These are phyloP conservation scores for Nerophis ophidion DNA, from an alignment of 2,113 vertebrate genomes.

Conservation along the genomic window DNA sequence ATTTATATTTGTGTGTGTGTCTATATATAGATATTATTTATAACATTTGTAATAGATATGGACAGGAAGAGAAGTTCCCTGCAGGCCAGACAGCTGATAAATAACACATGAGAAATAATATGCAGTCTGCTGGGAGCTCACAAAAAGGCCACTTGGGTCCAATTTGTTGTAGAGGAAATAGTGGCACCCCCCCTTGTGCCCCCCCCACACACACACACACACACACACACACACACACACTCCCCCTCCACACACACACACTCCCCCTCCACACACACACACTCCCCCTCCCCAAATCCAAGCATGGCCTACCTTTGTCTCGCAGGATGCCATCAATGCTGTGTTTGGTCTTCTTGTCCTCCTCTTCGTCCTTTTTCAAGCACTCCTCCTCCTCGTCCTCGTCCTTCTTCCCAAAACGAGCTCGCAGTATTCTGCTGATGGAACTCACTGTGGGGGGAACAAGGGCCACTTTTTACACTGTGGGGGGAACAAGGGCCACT, in stretches of 20 bases:
- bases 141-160: conserved; percentile 33
- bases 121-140: not conserved
- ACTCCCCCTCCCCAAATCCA: no score
- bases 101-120: not conserved
- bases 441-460: conserved; percentile 84
- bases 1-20: no score
- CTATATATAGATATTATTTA: not conserved
- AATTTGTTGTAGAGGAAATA: conserved; percentile 28
- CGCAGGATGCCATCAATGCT: conserved; percentile 96
- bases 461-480: not conserved
- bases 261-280: no score
- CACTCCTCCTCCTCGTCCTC: conserved; percentile 79
- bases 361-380: conserved; percentile 91
- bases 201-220: no score
- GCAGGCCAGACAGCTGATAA: not conserved
- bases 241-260: no score
- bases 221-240: no score
- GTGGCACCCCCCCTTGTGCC: no score
- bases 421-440: conserved; percentile 95
- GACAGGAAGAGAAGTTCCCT: conserved; percentile 52
- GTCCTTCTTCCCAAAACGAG: conserved; percentile 94
- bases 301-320: conserved; percentile 84
- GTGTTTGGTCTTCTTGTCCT: conserved; percentile 93
- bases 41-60: conserved; percentile 76
- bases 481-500: no score